A percentile compares a stretch with the other conserved stretches of the same genome.
phyloP scores from a whole-genome alignment of 2,888 invertebrate species.

The Andricus quercusramuli region DNA sequence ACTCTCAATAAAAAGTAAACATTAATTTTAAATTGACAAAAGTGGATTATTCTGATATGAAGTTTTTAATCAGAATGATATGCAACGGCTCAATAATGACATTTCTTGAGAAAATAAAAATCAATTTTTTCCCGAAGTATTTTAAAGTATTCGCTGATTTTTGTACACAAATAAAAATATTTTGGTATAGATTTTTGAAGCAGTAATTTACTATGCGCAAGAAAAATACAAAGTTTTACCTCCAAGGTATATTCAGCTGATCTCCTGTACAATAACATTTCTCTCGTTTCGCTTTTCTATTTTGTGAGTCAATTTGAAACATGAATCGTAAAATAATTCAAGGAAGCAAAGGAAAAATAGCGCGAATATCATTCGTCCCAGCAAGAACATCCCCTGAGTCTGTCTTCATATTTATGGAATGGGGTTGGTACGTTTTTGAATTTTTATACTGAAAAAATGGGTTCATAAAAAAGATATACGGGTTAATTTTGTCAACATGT shows the following conservation, averaged over 20 bases:
- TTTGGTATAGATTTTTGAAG: background rate
- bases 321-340: conserved; percentile 79
- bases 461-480: background rate
- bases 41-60: too few species aligned
- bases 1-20: too few species aligned
- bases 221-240: conserved; percentile 71
- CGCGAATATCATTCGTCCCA: conserved; percentile 73
- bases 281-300: conserved; percentile 76
- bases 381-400: conserved; percentile 59
- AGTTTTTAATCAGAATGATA: too few species aligned
- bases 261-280: conserved; percentile 75
- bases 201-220: conserved; percentile 52
- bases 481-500: too few species aligned
- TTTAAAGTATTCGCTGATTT: too few species aligned
- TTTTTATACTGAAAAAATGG: conserved; percentile 38
- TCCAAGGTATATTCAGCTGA: conserved; percentile 66
- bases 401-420: conserved; percentile 61
- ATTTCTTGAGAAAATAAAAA: too few species aligned
- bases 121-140: too few species aligned
- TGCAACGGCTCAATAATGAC: too few species aligned
- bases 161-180: background rate
- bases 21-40: too few species aligned
- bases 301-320: conserved; percentile 79
- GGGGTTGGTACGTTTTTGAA: conserved; percentile 59
- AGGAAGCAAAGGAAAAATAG: conserved; percentile 75